Conservation (phyloP, 2,888 invertebrate genomes). For the Orthosia cruda region DNA sequence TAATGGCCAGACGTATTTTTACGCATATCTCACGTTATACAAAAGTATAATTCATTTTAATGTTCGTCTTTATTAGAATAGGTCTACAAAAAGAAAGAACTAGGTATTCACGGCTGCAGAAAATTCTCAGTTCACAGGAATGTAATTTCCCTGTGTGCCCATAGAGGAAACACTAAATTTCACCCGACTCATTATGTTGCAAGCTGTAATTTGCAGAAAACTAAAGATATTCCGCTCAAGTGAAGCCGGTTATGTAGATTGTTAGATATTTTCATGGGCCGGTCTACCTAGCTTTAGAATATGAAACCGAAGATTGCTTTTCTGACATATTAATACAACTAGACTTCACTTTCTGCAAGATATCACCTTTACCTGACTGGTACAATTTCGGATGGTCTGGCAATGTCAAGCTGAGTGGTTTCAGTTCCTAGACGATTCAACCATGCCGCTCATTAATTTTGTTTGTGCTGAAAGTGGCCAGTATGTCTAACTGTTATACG, state of each 20-base stretch:
- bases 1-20: conserved; percentile 26
- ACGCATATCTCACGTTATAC: conserved; percentile 23
- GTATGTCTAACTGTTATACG: background rate
- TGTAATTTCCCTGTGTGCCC: conserved; percentile 20
- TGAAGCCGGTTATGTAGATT: background rate
- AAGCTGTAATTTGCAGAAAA: conserved; percentile 37
- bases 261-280: background rate
- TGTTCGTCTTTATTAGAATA: conserved; percentile 35
- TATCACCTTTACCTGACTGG: background rate
- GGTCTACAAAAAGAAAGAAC: conserved; percentile 4
- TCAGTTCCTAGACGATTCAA: no score
- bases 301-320: background rate
- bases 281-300: background rate
- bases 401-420: no score
- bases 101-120: background rate
- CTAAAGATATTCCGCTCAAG: conserved; percentile 19
- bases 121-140: conserved; percentile 5
- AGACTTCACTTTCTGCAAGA: background rate
- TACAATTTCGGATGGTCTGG: background rate
- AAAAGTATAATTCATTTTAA: conserved; percentile 38
- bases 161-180: conserved; percentile 36
- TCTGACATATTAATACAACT: background rate
- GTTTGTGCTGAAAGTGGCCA: background rate
- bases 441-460: background rate
- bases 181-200: conserved; percentile 32